Conservation (phyloP, 2,113 vertebrate genomes). For the Fukomys damarensis region DNA sequence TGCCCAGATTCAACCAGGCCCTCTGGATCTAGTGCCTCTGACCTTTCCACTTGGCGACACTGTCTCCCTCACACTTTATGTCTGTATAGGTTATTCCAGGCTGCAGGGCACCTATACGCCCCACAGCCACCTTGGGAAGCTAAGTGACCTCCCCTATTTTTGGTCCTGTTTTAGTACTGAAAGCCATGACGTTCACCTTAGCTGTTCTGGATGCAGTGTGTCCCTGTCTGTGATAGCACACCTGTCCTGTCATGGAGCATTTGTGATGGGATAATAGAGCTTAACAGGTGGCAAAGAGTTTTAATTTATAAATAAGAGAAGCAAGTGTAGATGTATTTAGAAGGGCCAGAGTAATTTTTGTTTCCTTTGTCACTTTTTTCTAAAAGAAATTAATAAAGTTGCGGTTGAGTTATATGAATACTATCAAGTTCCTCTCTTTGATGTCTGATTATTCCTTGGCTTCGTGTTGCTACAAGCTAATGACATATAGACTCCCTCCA, state of each 20-base stretch:
- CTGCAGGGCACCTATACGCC: not conserved
- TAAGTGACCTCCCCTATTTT: not conserved
- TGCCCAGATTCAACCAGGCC: slow-evolving; percentile 13
- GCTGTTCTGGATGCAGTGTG: not conserved
- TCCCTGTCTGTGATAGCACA: not conserved
- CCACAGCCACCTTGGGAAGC: not conserved
- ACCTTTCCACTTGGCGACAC: not conserved
- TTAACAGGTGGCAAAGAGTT: not conserved
- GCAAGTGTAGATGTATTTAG: slow-evolving; percentile 36
- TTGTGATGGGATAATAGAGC: not conserved
- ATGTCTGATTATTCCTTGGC: not conserved
- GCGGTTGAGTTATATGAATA: not conserved
- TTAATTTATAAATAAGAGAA: slow-evolving; percentile 38
- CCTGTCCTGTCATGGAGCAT: not conserved
- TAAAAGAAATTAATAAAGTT: slow-evolving; percentile 37
- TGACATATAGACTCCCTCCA: not conserved
- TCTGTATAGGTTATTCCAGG: not conserved
- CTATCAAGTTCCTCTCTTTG: not conserved
- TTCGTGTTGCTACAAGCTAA: not conserved
- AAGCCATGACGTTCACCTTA: not conserved
- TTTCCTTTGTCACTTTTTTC: slow-evolving; percentile 15
- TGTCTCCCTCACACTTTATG: not conserved
- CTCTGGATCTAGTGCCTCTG: not conserved
- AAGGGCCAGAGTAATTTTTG: not conserved
- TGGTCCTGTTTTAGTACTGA: not conserved